Evolutionary conservation across 1,140 invertebrate genomes (phyloP), one percentile per base, ranked within the genome.

Genomic region (Tetramorium alpestre): DNA sequence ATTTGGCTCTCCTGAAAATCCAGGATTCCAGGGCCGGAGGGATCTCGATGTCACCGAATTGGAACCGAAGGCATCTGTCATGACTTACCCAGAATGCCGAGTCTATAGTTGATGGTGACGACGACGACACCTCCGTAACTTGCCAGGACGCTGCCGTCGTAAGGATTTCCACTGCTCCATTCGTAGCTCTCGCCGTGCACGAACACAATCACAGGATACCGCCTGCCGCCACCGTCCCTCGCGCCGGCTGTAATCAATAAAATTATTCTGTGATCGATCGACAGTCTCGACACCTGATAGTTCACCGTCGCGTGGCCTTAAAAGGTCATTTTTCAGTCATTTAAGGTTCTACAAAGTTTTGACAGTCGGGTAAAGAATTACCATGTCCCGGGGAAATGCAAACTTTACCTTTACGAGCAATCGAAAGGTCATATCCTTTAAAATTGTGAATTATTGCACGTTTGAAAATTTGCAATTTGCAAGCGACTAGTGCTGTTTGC

Each of bases 111-210:
- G 93, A 99, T 97, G 87, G 99, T 99, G 94, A 99, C 98, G 82
- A 99, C 98, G 89, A 99, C 98, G 90, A 99, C 97, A 91, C 98
- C 97, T 38, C 99, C 98, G 93, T 98, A 98, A 92, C 98, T 98
- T 70, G 99, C 97, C 84, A 99, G 96, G 18, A 99, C 98, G 77
- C 97, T 98, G 80, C 99, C 99, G 92, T 99, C 99, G 96, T 99
- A 99, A 0, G 98, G 97, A 96, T 99, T 99, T 49, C 99, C 99
- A 51, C 98, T 98, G 95, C 98, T 99, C 97, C 98, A 99, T 94
- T 99, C 98, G 96, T 99, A 99, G 91, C 98, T 99, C 95, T 99
- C 99, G 1, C 99, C 99, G 93, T 99, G 99, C 67, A 99, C 97
- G 96, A 98, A 99, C 13, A 99, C 98, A 94, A 99, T 96, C 33